Base-by-base conservation (phyloP, 2,888 invertebrate genomes). In the Pomacea canaliculata region DNA sequence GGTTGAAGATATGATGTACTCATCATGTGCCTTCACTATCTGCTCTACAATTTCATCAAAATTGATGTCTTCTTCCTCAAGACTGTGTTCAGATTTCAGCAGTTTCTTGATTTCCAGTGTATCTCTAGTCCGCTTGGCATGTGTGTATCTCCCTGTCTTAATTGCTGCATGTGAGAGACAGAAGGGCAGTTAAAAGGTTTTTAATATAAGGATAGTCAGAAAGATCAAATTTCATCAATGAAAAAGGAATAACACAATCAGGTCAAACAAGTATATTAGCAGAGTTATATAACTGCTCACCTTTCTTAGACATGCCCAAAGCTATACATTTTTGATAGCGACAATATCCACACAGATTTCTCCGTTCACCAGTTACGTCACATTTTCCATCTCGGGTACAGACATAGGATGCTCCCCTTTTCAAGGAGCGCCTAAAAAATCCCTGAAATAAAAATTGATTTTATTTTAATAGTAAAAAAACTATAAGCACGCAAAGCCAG, bases 271-370 rank as follows among this genome's bases (percentile, higher is more conserved):
- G 63, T 27, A 63, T 10, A 27, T n/a, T n/a, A 63, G 2, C n/a
- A 63, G 63, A 65, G 46, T 27, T 2, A 46, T 1, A 73, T n/a
- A 51, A 27, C 19, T 37, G 37, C 37, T 37, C 37, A 89, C 89
- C 89, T 78, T 85, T 82, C 81, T 88, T 89, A n/a, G 89, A 88
- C 89, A 89, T 89, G 37, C 89, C 89, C 12, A 87, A 83, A 37
- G 77, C 73, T 10, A 88, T 76, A 79, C 89, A 89, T 75, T 86
- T 89, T 67, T 87, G 82, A 77, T 85, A 89, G 48, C 89, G 79
- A 78, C 89, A 89, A 63, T 82, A 77, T 0, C 88, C 83, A 80
- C 89, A 89, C 23, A 82, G 80, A 74, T 85, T 89, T 69, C 89
- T 74, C 76, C 84, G 82, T 4, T 87, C 88, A 13, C 84, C 84